Evolutionary conservation across 2,113 vertebrate genomes (phyloP), one percentile per base, ranked within the genome.

Genomic region (Thalassarche chlororhynchos): DNA sequence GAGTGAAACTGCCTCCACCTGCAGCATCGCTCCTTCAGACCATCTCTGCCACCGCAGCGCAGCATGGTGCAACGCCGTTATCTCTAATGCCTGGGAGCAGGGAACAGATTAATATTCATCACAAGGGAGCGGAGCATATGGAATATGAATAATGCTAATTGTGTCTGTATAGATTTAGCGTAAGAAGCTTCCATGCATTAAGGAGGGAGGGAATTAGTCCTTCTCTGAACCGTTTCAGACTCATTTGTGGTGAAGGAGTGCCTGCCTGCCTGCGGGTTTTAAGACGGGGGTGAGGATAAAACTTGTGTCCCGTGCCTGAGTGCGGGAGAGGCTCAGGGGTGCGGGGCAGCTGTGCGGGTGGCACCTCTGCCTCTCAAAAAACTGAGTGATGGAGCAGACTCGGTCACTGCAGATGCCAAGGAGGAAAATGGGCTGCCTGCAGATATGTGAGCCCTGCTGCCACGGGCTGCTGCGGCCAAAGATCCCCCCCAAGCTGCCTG

Each of bases 71-170:
- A 74, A 11, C 0, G 21, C 83, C 2, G 42, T 95, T 97, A 96
- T 97, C 96, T 93, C 79, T 74, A 66, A 75, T 76, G 96, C 94
- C 96, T 83, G 79, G 60, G 85, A 96, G 96, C 64, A 0, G 84
- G 90, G 90, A 91, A 61, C 66, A 89, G 87, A 97, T 98, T 98
- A 97, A 97, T 98, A 97, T 98, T 98, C 97, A 97, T 96, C 96
- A 96, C 96, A 60, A 91, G 95, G 75, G 95, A 98, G 92, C 12
- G 10, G 89, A 96, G 97, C 97, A 97, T 97, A 97, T 98, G 97
- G 97, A 97, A 97, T 97, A 98, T 96, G 97, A 97, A 98, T 97
- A 97, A 98, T 98, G 97, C 97, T 98, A 98, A 98, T 98, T 97
- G 95, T 97, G 94, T 85, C 95, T 95, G 97, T 97, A 97, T 97